Evolutionary conservation across 1,140 invertebrate species (phyloP), one percentile per base, ranked within the genome.

Genomic region (Pseudomyrmex dendroicus): DNA sequence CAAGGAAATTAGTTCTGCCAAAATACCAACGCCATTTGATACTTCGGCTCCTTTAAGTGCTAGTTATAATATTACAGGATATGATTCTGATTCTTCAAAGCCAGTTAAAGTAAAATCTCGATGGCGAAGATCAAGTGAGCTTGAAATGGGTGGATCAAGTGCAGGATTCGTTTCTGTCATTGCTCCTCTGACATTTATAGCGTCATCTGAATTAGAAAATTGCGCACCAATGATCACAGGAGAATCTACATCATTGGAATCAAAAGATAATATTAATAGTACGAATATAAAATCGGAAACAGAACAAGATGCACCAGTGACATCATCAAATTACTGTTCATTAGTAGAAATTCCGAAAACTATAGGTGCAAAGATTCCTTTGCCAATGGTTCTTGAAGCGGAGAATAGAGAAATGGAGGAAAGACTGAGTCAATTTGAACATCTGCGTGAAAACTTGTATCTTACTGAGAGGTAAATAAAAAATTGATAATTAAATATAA

Each of bases 31-130:
- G 5, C 61, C 89, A 0, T 78, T 89, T 20, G 92, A 94, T 52
- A 89, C 88, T 35, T 76, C 87, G 12, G 87, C 91, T 1, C 85
- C 91, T 4, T 72, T 89, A 15, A 74, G 84, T 20, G 54, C 89
- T n/a, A 73, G 50, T 63, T 89, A 78, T 13, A 86, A 83, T 52
- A 78, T 83, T 15, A 89, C 90, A 13, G 93, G 93, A 25, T 94
- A 94, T 48, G 93, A 94, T 82, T 93, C 93, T 20, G 95, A 95
- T 54, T 92, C 93, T 5, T 95, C 95, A 56, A 97, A 96, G 94
- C 97, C 97, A 2, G 96, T 97, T 7, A 98, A 98, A 95, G 97
- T 98, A 0, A 98, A 98, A 92, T 98, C 97, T 5, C 94, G 97
- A 35, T 98, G 98, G 97, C 93, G 97, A 66, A 93, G 97, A 82